phyloP scores from a whole-genome alignment of 2,113 vertebrate genomes.

The Cavia aperea region DNA sequence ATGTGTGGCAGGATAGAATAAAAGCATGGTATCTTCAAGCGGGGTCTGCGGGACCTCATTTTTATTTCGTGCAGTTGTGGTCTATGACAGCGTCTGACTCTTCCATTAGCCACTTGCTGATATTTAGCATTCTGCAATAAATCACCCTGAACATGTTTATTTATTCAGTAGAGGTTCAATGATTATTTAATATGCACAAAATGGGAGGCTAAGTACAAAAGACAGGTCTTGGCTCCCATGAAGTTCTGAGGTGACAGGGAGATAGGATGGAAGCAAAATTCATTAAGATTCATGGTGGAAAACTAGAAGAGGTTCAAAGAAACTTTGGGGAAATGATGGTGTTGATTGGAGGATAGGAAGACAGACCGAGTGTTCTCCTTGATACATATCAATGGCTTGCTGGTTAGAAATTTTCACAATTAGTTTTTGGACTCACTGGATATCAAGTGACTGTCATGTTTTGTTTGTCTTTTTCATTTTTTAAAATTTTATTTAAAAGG shows the following conservation, averaged over 20 bases:
- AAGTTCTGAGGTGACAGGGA: not conserved
- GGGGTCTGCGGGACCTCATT: not conserved
- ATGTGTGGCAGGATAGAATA: not conserved
- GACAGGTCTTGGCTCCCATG: not conserved
- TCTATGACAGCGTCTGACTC: not conserved
- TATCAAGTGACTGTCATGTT: not conserved
- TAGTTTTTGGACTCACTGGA: not conserved
- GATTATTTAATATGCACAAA: conserved; percentile 46
- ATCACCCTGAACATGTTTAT: conserved; percentile 5
- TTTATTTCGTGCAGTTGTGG: not conserved
- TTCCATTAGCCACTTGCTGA: not conserved
- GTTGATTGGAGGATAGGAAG: not conserved
- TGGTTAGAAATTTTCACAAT: not conserved
- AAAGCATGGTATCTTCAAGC: not conserved
- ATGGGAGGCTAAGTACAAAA: not conserved
- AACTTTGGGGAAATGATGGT: not conserved
- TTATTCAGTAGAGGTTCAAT: conserved; percentile 43
- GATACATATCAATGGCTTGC: not conserved
- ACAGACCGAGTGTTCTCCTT: not conserved
- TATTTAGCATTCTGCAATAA: conserved; percentile 32
- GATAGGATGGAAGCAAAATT: not conserved
- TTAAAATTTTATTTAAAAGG: too few relatives aligned
- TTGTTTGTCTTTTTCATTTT: not conserved
- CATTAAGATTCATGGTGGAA: not conserved
- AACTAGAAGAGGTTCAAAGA: not conserved